These are phyloP conservation scores for Pelodiscus sinensis DNA, from an alignment of 2,113 vertebrate species.

Conservation along the genomic window DNA sequence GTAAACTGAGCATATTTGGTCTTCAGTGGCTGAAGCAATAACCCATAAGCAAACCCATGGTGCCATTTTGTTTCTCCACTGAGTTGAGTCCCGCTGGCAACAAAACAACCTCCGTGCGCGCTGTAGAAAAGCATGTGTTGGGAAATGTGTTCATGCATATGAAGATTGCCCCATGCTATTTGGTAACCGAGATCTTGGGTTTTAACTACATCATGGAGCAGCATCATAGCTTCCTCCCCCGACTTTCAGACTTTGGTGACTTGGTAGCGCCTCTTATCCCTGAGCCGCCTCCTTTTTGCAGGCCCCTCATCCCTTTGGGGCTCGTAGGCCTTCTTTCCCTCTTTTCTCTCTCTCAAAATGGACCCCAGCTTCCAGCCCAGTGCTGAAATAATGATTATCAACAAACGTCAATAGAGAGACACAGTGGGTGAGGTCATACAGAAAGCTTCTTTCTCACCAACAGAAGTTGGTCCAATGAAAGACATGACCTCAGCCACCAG, in stretches of 20 bases:
- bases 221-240: neutral
- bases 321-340: neutral
- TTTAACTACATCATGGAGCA: neutral
- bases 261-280: conserved; percentile 15
- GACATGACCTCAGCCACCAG: neutral
- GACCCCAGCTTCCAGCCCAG: conserved; percentile 7
- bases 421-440: neutral
- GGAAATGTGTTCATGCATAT: neutral
- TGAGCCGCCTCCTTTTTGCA: neutral
- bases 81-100: neutral
- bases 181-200: neutral
- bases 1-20: neutral
- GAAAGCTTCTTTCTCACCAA: too few species aligned
- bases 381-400: conserved; percentile 5
- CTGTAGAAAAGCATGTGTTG: neutral
- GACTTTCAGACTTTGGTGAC: rapidly evolving
- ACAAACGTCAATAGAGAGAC: neutral
- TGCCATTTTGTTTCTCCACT: neutral
- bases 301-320: neutral
- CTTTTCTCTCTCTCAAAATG: conserved; percentile 27
- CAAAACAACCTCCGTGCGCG: neutral
- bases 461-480: neutral
- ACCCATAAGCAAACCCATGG: neutral
- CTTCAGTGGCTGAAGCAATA: conserved; percentile 18
- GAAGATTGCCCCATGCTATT: neutral